These are phyloP conservation scores for Subanguina moxae DNA, from an alignment of 1,140 invertebrate species.

Conservation along the genomic window DNA sequence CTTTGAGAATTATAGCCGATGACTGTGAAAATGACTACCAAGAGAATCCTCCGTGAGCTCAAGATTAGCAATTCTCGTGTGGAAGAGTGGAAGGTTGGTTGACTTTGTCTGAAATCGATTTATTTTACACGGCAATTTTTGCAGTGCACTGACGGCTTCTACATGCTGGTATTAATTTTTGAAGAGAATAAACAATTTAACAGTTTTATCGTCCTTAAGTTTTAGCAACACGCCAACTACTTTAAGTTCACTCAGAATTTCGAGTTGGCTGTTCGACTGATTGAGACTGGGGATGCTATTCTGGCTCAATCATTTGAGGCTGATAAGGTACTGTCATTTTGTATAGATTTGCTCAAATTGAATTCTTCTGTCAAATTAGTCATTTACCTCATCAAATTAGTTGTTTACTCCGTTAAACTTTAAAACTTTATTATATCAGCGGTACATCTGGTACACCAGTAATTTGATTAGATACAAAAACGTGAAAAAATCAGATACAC, in stretches of 20 bases:
- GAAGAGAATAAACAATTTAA: not conserved
- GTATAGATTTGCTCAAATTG: no score
- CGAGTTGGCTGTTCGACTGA: slow-evolving; percentile 29
- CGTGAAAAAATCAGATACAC: no score
- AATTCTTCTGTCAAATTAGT: no score
- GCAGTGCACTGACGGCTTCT: slow-evolving; percentile 26
- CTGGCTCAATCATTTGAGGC: no score
- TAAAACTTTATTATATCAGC: no score
- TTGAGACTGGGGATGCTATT: slow-evolving; percentile 21
- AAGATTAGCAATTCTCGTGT: slow-evolving; percentile 17
- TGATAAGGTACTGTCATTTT: no score
- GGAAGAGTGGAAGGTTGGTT: slow-evolving; percentile 36
- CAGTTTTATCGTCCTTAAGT: not conserved
- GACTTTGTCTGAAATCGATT: not conserved
- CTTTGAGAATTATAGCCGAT: no score
- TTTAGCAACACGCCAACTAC: slow-evolving; percentile 24
- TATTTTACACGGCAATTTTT: not conserved
- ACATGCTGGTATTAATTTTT: slow-evolving; percentile 12
- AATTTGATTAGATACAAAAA: no score
- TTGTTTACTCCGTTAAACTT: no score
- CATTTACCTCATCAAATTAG: no score
- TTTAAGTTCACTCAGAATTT: slow-evolving; percentile 37
- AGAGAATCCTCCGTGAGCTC: slow-evolving; percentile 22
- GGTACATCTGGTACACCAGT: no score
- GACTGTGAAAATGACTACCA: slow-evolving; percentile 29